These are phyloP conservation scores for Hydropsyche tenuis DNA, from an alignment of 1,140 invertebrate genomes.

Conservation along the genomic window DNA sequence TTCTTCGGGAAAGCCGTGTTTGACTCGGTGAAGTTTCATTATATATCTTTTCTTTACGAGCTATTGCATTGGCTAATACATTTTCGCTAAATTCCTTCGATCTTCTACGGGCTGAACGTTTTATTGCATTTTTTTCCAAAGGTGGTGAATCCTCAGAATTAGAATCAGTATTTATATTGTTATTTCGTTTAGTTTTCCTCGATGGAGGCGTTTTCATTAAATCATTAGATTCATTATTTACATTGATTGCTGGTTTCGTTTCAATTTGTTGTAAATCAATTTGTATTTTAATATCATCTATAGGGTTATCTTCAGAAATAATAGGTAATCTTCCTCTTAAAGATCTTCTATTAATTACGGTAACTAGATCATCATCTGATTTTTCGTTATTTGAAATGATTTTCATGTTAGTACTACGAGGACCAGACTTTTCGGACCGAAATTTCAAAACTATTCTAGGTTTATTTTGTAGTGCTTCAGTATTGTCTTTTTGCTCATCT, in stretches of 20 bases:
- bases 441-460: constrained; percentile 62
- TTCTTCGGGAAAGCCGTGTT: constrained; percentile 58
- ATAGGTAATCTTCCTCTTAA: constrained; percentile 3
- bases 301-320: constrained; percentile 50
- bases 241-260: constrained; percentile 51
- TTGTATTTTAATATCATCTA: constrained; percentile 27
- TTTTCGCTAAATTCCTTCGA: constrained; percentile 62
- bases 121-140: constrained; percentile 52
- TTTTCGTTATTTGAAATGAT: constrained; percentile 61
- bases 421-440: constrained; percentile 60
- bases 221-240: constrained; percentile 56
- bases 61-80: constrained; percentile 64
- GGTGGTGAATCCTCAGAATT: constrained; percentile 57
- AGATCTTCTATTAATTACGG: not conserved
- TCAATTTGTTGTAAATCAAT: constrained; percentile 8
- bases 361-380: constrained; percentile 45
- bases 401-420: constrained; percentile 60
- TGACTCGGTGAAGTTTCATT: constrained; percentile 47
- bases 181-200: constrained; percentile 53
- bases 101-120: constrained; percentile 60
- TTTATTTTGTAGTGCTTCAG: constrained; percentile 25
- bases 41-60: constrained; percentile 65
- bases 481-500: not conserved
- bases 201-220: constrained; percentile 52
- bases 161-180: constrained; percentile 52